Conservation (phyloP, 2,888 invertebrate species). For the Lepidocyrtoides sp. region DNA sequence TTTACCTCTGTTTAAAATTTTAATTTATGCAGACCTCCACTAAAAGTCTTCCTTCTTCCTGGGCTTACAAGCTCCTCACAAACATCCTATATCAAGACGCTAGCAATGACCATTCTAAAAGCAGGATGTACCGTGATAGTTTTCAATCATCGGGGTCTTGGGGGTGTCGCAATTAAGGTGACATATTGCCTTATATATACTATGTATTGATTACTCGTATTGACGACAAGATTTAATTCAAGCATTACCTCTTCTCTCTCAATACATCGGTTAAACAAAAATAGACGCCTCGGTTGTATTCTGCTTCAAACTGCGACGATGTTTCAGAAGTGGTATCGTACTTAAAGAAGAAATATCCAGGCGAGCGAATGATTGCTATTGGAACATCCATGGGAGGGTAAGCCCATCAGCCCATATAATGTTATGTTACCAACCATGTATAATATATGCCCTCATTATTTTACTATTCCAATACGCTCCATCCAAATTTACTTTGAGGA, state of each 20-base stretch:
- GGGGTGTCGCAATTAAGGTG: conserved; percentile 91
- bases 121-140: conserved; percentile 90
- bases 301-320: conserved; percentile 94
- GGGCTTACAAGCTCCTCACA: conserved; percentile 93
- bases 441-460: background rate
- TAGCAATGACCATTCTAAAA: conserved; percentile 88
- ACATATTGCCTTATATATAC: background rate
- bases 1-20: too few species aligned
- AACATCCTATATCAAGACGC: conserved; percentile 93
- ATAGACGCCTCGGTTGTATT: conserved; percentile 93
- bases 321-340: conserved; percentile 91
- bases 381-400: conserved; percentile 95
- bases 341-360: conserved; percentile 88
- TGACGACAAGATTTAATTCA: too few species aligned
- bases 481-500: too few species aligned
- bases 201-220: background rate
- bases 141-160: conserved; percentile 93
- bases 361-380: conserved; percentile 91
- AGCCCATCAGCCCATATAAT: too few species aligned
- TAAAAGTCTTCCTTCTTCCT: conserved; percentile 92
- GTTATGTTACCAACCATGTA: background rate
- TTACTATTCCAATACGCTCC: too few species aligned
- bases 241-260: too few species aligned
- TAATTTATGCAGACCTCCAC: conserved; percentile 85
- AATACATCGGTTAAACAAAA: conserved; percentile 70